phyloP scores from a whole-genome alignment of 2,888 invertebrate genomes.

The Drosophila prolongata region DNA sequence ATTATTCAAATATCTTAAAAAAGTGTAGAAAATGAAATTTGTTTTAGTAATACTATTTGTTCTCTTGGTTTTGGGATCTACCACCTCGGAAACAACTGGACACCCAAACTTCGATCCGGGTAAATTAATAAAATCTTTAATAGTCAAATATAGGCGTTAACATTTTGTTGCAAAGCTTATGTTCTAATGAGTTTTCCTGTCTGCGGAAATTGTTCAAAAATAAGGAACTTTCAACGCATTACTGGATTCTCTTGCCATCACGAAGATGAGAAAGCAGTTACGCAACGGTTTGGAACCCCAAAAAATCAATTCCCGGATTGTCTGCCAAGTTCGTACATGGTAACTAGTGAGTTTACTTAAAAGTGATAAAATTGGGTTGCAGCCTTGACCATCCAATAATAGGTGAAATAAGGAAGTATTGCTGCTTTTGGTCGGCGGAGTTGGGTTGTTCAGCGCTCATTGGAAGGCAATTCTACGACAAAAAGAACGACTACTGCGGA shows the following conservation, averaged over 20 bases:
- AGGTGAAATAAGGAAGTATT: neutral
- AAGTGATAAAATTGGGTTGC: neutral
- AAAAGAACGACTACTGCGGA: neutral
- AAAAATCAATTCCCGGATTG: neutral
- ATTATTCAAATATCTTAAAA: neutral
- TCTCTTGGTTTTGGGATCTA: neutral
- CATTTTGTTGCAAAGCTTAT: neutral
- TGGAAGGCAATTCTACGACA: neutral
- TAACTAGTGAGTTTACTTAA: neutral
- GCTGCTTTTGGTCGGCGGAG: conserved; percentile 30
- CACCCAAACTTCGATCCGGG: neutral
- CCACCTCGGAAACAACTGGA: too few relatives aligned
- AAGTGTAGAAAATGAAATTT: neutral
- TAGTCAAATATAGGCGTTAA: too few relatives aligned
- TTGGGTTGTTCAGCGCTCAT: conserved; percentile 1
- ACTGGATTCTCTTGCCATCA: neutral
- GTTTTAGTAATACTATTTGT: neutral
- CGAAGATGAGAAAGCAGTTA: neutral
- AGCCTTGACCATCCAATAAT: neutral
- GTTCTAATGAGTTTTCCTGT: neutral
- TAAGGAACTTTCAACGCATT: neutral
- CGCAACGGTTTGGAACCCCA: too few relatives aligned
- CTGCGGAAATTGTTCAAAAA: neutral
- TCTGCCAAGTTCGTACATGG: neutral
- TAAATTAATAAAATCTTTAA: neutral